Evolutionary conservation across 2,888 invertebrate genomes (phyloP).

Genomic region (Chalcosyrphus nemorum): DNA sequence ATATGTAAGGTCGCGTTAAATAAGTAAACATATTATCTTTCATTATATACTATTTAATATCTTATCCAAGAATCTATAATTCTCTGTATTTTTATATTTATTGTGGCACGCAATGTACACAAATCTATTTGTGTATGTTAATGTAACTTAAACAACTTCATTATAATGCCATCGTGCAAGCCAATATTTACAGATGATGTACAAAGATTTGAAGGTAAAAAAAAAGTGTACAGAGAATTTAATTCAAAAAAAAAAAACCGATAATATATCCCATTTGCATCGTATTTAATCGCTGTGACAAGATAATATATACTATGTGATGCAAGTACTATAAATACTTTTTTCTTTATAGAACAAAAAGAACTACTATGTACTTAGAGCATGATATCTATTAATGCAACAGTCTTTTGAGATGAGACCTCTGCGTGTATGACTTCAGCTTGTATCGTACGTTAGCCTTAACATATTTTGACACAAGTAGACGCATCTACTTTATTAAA

Average conservation of each 20-base stretch:
- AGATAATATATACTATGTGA: too few relatives aligned
- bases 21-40: not conserved
- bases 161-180: not conserved
- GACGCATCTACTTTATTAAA: not conserved
- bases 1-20: too few relatives aligned
- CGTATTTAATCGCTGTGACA: too few relatives aligned
- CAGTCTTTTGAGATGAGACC: not conserved
- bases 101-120: not conserved
- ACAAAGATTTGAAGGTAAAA: not conserved
- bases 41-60: not conserved
- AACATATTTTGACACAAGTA: too few relatives aligned
- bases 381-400: not conserved
- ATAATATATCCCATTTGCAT: conserved; percentile 1
- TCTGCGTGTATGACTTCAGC: not conserved
- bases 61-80: conserved; percentile 10
- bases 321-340: not conserved
- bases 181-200: conserved; percentile 6
- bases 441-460: too few relatives aligned
- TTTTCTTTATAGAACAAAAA: not conserved
- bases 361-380: not conserved
- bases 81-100: not conserved
- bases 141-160: not conserved
- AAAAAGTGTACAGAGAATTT: not conserved
- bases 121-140: not conserved
- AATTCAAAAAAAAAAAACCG: not conserved